Evolutionary conservation across 2,113 vertebrate genomes (phyloP).

Genomic region (Theristicus caerulescens): DNA sequence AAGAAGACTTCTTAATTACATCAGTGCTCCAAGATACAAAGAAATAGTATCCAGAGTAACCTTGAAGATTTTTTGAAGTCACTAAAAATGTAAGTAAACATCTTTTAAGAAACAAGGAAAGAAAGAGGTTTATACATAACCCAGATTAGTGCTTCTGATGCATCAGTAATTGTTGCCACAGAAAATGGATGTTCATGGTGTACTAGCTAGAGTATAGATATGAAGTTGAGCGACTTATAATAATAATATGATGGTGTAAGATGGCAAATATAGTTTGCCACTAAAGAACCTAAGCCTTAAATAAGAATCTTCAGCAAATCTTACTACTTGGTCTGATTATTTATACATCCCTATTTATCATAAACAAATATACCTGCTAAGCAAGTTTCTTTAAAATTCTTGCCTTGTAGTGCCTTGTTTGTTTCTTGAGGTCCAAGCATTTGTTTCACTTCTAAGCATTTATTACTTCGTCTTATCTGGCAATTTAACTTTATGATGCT

Average conservation of each 20-base stretch:
- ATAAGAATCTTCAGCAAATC: not conserved
- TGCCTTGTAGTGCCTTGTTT: not conserved
- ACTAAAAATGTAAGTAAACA: not conserved
- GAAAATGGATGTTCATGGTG: not conserved
- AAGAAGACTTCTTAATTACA: not conserved
- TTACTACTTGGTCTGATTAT: not conserved
- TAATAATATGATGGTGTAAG: not conserved
- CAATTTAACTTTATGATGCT: not conserved
- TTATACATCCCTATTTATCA: not conserved
- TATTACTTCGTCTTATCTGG: not conserved
- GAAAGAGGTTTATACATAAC: not conserved
- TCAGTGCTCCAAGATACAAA: not conserved
- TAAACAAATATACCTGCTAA: not conserved
- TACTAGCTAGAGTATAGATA: not conserved
- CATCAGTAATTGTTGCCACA: not conserved
- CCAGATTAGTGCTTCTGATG: not conserved
- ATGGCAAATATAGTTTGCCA: not conserved
- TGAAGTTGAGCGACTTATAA: not conserved
- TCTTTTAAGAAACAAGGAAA: not conserved
- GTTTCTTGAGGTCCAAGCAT: not conserved
- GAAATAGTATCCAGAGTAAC: not conserved
- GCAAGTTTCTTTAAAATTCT: not conserved
- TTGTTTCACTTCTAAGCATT: not conserved
- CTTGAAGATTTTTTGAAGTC: not conserved
- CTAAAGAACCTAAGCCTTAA: not conserved